phyloP scores from a whole-genome alignment of 2,888 invertebrate species.

The Spisula subtruncata region DNA sequence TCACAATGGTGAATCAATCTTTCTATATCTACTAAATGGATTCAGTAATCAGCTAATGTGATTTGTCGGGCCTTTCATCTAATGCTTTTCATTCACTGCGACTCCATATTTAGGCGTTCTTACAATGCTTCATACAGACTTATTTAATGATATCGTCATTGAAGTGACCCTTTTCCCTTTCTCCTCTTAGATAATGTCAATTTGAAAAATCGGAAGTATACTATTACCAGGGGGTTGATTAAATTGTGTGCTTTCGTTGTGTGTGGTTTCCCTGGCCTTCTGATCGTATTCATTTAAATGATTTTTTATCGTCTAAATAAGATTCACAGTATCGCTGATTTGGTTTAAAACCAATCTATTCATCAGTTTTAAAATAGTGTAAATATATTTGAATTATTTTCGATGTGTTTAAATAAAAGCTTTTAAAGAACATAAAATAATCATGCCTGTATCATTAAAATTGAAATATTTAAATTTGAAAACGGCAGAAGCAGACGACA shows the following conservation, averaged over 20 bases:
- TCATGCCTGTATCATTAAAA: slow-evolving; percentile 17
- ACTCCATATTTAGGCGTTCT: slow-evolving; percentile 54
- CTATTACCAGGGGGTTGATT: slow-evolving; percentile 28
- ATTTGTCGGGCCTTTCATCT: slow-evolving; percentile 65
- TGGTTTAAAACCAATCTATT: slow-evolving; percentile 28
- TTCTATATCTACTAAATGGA: slow-evolving; percentile 62
- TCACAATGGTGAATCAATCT: slow-evolving; percentile 53
- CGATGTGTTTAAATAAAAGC: background rate
- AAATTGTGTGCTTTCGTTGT: slow-evolving; percentile 37
- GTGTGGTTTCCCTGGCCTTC: slow-evolving; percentile 36
- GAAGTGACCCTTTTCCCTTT: slow-evolving; percentile 41
- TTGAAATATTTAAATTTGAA: background rate
- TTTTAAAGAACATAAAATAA: background rate
- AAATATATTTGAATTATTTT: slow-evolving; percentile 11
- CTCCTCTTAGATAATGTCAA: slow-evolving; percentile 51
- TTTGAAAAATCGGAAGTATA: slow-evolving; percentile 29
- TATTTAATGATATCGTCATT: slow-evolving; percentile 39
- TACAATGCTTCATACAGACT: slow-evolving; percentile 48
- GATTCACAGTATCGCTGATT: slow-evolving; percentile 11
- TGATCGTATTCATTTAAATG: slow-evolving; percentile 24
- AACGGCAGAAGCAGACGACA: background rate
- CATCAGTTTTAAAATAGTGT: background rate
- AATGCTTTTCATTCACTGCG: slow-evolving; percentile 49
- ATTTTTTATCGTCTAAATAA: slow-evolving; percentile 20
- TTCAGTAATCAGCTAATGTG: slow-evolving; percentile 67